Conservation (phyloP, 2,888 invertebrate genomes). For the Eustalomyia histrio region DNA sequence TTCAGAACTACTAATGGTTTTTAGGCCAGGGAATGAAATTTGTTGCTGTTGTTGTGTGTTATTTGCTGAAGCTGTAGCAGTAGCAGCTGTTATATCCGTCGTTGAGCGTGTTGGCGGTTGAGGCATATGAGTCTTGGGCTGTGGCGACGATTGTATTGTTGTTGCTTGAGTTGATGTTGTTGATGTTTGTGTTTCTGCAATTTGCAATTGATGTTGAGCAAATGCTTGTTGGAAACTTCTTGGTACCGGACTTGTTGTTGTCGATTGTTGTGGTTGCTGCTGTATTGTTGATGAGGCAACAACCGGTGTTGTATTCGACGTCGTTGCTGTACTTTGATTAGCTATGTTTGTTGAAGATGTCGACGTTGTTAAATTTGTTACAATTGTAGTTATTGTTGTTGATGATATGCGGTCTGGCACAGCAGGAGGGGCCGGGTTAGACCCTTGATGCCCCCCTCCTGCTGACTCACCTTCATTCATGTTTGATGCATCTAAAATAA, state of each 20-base stretch:
- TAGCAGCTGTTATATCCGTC: constrained; percentile 59
- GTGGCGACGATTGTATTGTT: constrained; percentile 51
- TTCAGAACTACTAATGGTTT: constrained; percentile 58
- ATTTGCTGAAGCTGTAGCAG: constrained; percentile 62
- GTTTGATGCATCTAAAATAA: constrained; percentile 79
- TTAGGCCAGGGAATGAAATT: constrained; percentile 35
- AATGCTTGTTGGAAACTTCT: constrained; percentile 71
- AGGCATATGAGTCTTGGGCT: constrained; percentile 68
- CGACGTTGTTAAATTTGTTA: constrained; percentile 57
- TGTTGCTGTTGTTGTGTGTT: constrained; percentile 48
- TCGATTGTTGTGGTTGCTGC: constrained; percentile 41
- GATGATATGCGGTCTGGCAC: constrained; percentile 80
- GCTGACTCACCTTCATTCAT: constrained; percentile 81
- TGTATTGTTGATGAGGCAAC: constrained; percentile 60
- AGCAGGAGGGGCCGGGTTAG: constrained; percentile 80
- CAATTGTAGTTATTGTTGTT: constrained; percentile 65
- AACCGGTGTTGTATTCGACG: constrained; percentile 32
- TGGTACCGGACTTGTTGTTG: constrained; percentile 65
- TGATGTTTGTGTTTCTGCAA: constrained; percentile 24
- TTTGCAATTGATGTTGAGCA: constrained; percentile 68
- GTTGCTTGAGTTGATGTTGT: constrained; percentile 24
- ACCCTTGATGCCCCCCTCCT: constrained; percentile 80
- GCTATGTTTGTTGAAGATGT: constrained; percentile 23
- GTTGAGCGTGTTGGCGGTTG: constrained; percentile 68
- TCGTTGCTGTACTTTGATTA: constrained; percentile 41